A percentile compares a stretch with the other conserved stretches of the same genome.
Conservation (phyloP, 92 coral and sea anemone genomes). For the Epizoanthus illoricatus region DNA sequence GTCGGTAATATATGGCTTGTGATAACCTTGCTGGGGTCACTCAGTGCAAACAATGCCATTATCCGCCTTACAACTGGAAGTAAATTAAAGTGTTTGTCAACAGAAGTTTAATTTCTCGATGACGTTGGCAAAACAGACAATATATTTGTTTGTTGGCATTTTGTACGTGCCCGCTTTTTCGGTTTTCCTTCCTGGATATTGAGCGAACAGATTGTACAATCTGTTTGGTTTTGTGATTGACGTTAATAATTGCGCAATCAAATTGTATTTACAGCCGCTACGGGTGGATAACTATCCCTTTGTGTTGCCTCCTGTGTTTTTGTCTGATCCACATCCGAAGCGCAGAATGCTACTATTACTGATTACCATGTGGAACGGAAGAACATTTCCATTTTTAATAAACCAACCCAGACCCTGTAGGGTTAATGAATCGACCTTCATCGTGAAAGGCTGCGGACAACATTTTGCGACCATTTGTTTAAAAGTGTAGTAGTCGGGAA, state of each 20-base stretch:
- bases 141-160: slow-evolving; percentile 23
- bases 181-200: slow-evolving; percentile 30
- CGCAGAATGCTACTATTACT: neutral
- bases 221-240: slow-evolving; percentile 33
- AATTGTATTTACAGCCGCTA: slow-evolving; percentile 29
- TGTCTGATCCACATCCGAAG: neutral
- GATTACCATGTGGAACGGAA: neutral
- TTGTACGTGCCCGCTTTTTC: neutral
- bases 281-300: slow-evolving; percentile 14
- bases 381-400: slow-evolving; percentile 11
- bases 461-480: slow-evolving; percentile 6
- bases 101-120: neutral
- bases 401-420: neutral
- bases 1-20: slow-evolving; percentile 28
- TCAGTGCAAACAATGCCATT: slow-evolving; percentile 37
- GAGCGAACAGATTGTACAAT: slow-evolving; percentile 27
- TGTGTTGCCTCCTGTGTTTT: slow-evolving; percentile 8
- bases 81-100: slow-evolving; percentile 24
- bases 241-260: slow-evolving; percentile 37
- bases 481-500: neutral
- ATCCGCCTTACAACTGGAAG: slow-evolving; percentile 42
- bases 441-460: neutral
- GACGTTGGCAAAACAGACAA: neutral
- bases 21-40: slow-evolving; percentile 38
- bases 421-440: neutral